These are phyloP conservation scores for Cordylochernes scorpioides DNA, from an alignment of 2,888 invertebrate species.

Conservation along the genomic window DNA sequence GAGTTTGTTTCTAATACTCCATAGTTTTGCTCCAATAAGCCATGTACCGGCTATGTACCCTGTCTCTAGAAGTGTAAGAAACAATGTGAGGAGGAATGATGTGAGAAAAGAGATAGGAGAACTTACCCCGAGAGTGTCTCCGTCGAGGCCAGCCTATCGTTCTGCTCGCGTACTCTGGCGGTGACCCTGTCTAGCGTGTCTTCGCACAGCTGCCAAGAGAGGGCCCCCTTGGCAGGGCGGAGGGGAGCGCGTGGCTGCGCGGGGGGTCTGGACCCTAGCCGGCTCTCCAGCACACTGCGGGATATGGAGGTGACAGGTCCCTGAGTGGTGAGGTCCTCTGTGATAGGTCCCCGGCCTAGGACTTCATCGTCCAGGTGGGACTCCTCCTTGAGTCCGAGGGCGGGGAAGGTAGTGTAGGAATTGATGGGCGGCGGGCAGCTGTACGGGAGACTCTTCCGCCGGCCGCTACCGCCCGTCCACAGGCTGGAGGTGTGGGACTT, in stretches of 20 bases:
- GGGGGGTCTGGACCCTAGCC: background rate
- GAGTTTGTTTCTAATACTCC: too few relatives aligned
- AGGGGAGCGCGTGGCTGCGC: slow-evolving; percentile 4
- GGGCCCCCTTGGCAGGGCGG: slow-evolving; percentile 10
- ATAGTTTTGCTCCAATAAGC: too few relatives aligned
- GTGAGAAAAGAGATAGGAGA: too few relatives aligned
- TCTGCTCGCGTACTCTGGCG: slow-evolving; percentile 10
- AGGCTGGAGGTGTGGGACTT: slow-evolving; percentile 7
- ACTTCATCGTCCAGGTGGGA: slow-evolving; percentile 10
- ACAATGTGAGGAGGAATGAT: too few relatives aligned
- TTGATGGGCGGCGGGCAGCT: slow-evolving; percentile 9
- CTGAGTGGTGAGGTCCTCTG: slow-evolving; percentile 18
- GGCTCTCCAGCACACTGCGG: slow-evolving; percentile 11
- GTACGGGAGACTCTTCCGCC: slow-evolving; percentile 6
- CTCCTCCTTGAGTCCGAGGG: slow-evolving; percentile 15
- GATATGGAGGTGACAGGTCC: slow-evolving; percentile 17
- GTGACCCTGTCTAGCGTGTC: slow-evolving; percentile 11
- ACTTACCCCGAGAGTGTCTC: too few relatives aligned
- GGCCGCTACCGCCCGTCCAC: slow-evolving; percentile 6
- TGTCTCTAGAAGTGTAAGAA: too few relatives aligned
- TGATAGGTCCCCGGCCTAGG: slow-evolving; percentile 14
- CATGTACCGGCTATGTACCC: too few relatives aligned
- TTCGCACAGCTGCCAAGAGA: slow-evolving; percentile 14
- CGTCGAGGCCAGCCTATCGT: slow-evolving; percentile 8
- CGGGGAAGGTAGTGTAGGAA: slow-evolving; percentile 11